Percentiles rank a stretch among this genome's conserved stretches.
phyloP scores from a whole-genome alignment of 2,888 invertebrate species.

The Dendrolimus houi region DNA sequence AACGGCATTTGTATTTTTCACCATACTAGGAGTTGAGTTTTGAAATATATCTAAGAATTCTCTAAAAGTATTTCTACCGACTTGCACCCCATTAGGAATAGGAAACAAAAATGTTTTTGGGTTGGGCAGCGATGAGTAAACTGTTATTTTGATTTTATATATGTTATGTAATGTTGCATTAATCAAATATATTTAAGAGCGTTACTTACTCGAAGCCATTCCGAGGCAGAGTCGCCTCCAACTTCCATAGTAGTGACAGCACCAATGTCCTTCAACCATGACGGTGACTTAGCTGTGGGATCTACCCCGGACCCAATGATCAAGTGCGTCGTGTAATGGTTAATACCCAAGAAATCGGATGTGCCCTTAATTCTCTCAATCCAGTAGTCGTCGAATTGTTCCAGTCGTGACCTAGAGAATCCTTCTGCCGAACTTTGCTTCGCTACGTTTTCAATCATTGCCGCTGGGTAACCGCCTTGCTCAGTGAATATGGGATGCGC shows the following conservation, averaged over 20 bases:
- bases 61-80: too few species aligned
- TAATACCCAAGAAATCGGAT: slow-evolving; percentile 68
- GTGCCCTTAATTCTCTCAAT: slow-evolving; percentile 62
- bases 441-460: slow-evolving; percentile 63
- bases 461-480: slow-evolving; percentile 66
- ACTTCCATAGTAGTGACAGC: slow-evolving; percentile 61
- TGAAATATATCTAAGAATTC: too few species aligned
- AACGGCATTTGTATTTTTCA: too few species aligned
- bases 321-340: slow-evolving; percentile 68
- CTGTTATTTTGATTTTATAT: too few species aligned
- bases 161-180: too few species aligned
- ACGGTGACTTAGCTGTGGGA: slow-evolving; percentile 57
- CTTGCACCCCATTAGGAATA: too few species aligned
- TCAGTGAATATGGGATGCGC: slow-evolving; percentile 70
- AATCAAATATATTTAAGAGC: neutral
- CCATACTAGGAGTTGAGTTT: too few species aligned
- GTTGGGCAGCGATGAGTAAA: neutral
- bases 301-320: slow-evolving; percentile 59
- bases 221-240: slow-evolving; percentile 63
- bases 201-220: slow-evolving; percentile 59
- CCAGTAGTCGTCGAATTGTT: slow-evolving; percentile 66
- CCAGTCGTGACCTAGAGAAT: slow-evolving; percentile 49
- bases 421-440: slow-evolving; percentile 59
- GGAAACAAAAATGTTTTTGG: too few species aligned
- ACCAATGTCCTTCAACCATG: slow-evolving; percentile 69